Evolutionary conservation across 2,797 vertebrate species (phyloP).

Genomic region (Manis crassicaudata): DNA sequence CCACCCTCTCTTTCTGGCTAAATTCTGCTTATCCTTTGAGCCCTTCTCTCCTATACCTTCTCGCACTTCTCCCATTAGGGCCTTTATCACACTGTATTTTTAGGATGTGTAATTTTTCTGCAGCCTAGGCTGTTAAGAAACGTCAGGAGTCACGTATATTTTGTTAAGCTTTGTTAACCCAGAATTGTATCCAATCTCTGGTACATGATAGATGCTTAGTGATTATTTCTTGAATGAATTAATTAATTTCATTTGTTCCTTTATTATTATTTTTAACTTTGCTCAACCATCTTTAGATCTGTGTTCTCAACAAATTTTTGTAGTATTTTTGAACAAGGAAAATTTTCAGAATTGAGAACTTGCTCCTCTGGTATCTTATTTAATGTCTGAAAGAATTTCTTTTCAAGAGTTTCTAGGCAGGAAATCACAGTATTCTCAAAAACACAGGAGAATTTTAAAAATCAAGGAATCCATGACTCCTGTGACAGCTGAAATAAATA

Average conservation of each 20-base stretch:
- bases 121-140: background rate
- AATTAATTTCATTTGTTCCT: background rate
- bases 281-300: slow-evolving; percentile 13
- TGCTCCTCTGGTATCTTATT: background rate
- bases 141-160: background rate
- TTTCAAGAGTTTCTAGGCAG: slow-evolving; percentile 7
- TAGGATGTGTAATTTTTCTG: background rate
- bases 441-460: background rate
- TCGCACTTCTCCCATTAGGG: background rate
- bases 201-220: background rate
- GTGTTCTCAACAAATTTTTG: background rate
- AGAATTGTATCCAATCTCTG: background rate
- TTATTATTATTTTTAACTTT: background rate
- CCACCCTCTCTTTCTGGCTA: background rate
- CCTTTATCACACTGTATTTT: background rate
- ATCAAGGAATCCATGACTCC: slow-evolving; percentile 72
- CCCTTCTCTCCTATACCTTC: background rate
- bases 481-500: slow-evolving; percentile 70
- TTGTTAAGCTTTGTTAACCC: background rate
- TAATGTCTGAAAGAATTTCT: slow-evolving; percentile 10
- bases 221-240: background rate
- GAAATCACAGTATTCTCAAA: slow-evolving; percentile 32
- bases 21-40: slow-evolving; percentile 13
- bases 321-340: slow-evolving; percentile 20
- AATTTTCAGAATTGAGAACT: slow-evolving; percentile 27